Evolutionary conservation across 2,113 vertebrate species (phyloP).

Genomic region (Triplophysa siluroides): DNA sequence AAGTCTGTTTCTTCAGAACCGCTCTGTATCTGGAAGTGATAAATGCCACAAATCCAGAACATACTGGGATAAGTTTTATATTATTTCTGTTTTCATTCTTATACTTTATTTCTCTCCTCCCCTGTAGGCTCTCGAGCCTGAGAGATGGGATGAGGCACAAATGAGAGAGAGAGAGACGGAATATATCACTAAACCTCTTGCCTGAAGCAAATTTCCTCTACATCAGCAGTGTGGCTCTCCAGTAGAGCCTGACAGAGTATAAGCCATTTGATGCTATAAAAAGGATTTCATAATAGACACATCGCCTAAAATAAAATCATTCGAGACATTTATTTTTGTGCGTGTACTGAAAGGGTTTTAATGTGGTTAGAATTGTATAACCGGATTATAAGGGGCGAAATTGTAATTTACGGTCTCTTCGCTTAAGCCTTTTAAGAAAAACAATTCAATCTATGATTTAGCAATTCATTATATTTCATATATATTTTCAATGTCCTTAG

Average conservation of each 20-base stretch:
- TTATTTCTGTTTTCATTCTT: conserved; percentile 34
- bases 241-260: conserved; percentile 31
- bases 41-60: conserved; percentile 51
- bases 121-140: conserved; percentile 34
- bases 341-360: not conserved
- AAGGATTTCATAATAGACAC: conserved; percentile 30
- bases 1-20: conserved; percentile 45
- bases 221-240: conserved; percentile 34
- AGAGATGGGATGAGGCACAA: conserved; percentile 32
- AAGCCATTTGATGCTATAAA: conserved; percentile 20
- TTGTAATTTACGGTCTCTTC: conserved; percentile 11
- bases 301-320: conserved; percentile 30
- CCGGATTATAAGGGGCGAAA: conserved; percentile 18
- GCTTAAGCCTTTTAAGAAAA: conserved; percentile 3
- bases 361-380: conserved; percentile 2
- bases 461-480: not conserved
- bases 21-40: conserved; percentile 47
- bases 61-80: conserved; percentile 50
- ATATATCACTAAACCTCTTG: conserved; percentile 19
- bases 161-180: conserved; percentile 5
- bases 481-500: not conserved
- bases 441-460: not conserved
- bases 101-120: conserved; percentile 36
- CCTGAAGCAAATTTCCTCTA: conserved; percentile 41
- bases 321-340: conserved; percentile 18